These are phyloP conservation scores for Peromyscus maniculatus DNA, from an alignment of 2,113 vertebrate genomes.

Conservation along the genomic window DNA sequence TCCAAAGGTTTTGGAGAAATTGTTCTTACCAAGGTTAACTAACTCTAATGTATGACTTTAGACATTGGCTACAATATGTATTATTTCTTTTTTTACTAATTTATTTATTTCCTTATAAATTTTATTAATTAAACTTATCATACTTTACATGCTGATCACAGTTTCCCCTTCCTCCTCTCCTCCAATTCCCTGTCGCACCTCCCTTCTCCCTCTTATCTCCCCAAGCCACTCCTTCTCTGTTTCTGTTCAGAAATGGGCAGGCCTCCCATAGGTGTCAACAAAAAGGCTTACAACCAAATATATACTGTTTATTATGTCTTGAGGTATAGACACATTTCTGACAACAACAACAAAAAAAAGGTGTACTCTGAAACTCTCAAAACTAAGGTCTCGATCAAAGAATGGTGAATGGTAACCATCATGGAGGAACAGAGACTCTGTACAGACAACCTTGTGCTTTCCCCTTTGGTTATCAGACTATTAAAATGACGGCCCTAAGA, in stretches of 20 bases:
- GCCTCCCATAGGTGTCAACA: too few relatives aligned
- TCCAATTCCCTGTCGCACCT: too few relatives aligned
- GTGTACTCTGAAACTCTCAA: not conserved
- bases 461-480: not conserved
- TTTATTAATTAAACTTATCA: too few relatives aligned
- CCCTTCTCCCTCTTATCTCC: too few relatives aligned
- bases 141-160: too few relatives aligned
- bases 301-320: not conserved
- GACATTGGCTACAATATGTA: not conserved
- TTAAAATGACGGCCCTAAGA: not conserved
- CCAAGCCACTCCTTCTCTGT: too few relatives aligned
- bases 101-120: too few relatives aligned
- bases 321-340: not conserved
- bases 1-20: not conserved
- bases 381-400: not conserved
- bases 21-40: not conserved
- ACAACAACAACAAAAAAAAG: too few relatives aligned
- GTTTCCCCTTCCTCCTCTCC: too few relatives aligned
- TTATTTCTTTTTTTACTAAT: not conserved
- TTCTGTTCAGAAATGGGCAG: too few relatives aligned
- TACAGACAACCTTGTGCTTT: not conserved
- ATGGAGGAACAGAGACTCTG: not conserved
- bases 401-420: not conserved
- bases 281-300: not conserved
- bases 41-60: not conserved